Evolutionary conservation across 2,888 invertebrate genomes (phyloP).

Genomic region (Tigriopus californicus): DNA sequence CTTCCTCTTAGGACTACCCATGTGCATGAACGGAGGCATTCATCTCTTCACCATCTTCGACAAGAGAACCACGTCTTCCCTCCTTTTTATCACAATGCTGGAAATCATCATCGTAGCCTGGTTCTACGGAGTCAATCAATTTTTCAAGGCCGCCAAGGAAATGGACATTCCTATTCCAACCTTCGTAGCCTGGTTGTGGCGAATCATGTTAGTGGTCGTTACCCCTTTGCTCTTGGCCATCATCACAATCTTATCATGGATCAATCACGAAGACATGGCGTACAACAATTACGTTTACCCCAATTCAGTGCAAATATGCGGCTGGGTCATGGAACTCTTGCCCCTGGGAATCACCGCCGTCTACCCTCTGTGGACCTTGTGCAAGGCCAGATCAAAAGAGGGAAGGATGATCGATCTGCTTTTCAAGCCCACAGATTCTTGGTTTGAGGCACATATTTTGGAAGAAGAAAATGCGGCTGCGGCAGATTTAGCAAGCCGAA

Average conservation of each 20-base stretch:
- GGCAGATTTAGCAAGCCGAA: no score
- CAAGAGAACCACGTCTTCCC: conserved; percentile 57
- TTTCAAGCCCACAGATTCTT: not conserved
- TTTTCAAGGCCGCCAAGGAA: not conserved
- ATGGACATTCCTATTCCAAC: conserved; percentile 36
- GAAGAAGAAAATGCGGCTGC: no score
- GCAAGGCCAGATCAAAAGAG: not conserved
- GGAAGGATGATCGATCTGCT: not conserved
- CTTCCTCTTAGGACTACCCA: conserved; percentile 48
- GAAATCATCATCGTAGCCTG: conserved; percentile 46
- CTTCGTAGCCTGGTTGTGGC: conserved; percentile 45
- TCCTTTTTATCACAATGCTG: conserved; percentile 45
- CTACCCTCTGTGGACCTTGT: not conserved
- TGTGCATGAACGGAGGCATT: conserved; percentile 53
- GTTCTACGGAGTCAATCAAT: conserved; percentile 37
- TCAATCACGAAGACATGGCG: conserved; percentile 34
- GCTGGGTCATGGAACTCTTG: conserved; percentile 11
- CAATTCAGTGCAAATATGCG: not conserved
- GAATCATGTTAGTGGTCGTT: conserved; percentile 45
- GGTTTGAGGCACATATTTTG: not conserved
- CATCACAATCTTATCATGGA: conserved; percentile 49
- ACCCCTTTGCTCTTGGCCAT: conserved; percentile 50
- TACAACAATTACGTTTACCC: conserved; percentile 10
- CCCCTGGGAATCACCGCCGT: not conserved
- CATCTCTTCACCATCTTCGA: conserved; percentile 51